Conservation (phyloP, 2,888 invertebrate genomes). For the Lamproptera curius region DNA sequence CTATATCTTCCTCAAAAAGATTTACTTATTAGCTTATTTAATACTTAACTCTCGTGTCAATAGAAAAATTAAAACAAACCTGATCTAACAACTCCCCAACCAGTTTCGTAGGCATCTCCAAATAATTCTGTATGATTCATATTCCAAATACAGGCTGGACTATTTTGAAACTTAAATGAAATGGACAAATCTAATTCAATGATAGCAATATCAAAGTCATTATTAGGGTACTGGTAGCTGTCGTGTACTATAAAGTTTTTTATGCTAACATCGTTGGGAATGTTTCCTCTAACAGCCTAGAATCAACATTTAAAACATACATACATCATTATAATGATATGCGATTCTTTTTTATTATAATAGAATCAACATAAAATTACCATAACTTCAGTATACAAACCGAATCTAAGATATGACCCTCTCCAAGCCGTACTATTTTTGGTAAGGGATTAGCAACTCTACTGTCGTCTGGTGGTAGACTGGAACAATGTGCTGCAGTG, state of each 20-base stretch:
- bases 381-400: no score
- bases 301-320: no score
- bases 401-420: constrained; percentile 14
- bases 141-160: constrained; percentile 18
- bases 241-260: constrained; percentile 11
- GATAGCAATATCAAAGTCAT: constrained; percentile 20
- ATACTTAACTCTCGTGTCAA: no score
- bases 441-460: constrained; percentile 17
- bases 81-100: constrained; percentile 50
- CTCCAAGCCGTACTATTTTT: constrained; percentile 21
- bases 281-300: not conserved
- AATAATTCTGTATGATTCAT: constrained; percentile 1
- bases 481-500: constrained; percentile 79
- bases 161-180: constrained; percentile 8
- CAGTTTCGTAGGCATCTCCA: constrained; percentile 31
- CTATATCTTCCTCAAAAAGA: no score
- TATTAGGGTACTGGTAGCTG: constrained; percentile 11
- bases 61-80: no score
- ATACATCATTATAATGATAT: no score
- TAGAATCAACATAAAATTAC: no score
- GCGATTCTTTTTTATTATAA: no score
- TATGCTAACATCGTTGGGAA: constrained; percentile 9
- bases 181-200: constrained; percentile 17
- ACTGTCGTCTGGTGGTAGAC: not conserved
- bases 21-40: no score